Conservation (phyloP, 2,113 vertebrate species). For the Uropsilus gracilis region DNA sequence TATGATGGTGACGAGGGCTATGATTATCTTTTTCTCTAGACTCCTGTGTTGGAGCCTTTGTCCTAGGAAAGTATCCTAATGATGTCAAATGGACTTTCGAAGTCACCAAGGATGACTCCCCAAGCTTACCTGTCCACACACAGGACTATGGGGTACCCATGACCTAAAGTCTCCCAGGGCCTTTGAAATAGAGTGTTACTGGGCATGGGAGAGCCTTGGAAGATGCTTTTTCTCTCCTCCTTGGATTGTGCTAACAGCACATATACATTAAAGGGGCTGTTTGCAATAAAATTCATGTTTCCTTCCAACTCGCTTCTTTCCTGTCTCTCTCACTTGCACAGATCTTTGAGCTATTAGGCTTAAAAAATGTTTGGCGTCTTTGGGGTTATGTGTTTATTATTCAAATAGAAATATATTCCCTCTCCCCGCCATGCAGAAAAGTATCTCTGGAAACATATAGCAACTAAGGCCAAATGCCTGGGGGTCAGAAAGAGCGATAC, state of each 20-base stretch:
- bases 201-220: neutral
- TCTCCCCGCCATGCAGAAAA: neutral
- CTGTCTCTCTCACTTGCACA: conserved; percentile 46
- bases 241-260: neutral
- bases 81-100: neutral
- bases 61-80: neutral
- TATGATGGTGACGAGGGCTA: neutral
- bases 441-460: conserved; percentile 53
- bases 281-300: conserved; percentile 60
- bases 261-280: conserved; percentile 34
- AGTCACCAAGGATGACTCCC: neutral
- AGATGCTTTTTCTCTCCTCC: neutral
- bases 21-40: neutral
- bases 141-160: neutral
- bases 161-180: neutral
- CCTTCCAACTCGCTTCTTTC: conserved; percentile 25
- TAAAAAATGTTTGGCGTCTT: conserved; percentile 29
- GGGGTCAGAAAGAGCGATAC: conserved; percentile 46
- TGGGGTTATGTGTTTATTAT: conserved; percentile 50
- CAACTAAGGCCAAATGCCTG: conserved; percentile 50
- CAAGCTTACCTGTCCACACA: neutral
- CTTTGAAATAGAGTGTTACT: neutral
- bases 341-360: conserved; percentile 43
- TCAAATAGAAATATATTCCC: conserved; percentile 58
- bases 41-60: neutral